A percentile compares a stretch with the other conserved stretches of the same genome.
These are phyloP conservation scores for Cosmopolites sordidus DNA, from an alignment of 2,888 invertebrate genomes.

Conservation along the genomic window DNA sequence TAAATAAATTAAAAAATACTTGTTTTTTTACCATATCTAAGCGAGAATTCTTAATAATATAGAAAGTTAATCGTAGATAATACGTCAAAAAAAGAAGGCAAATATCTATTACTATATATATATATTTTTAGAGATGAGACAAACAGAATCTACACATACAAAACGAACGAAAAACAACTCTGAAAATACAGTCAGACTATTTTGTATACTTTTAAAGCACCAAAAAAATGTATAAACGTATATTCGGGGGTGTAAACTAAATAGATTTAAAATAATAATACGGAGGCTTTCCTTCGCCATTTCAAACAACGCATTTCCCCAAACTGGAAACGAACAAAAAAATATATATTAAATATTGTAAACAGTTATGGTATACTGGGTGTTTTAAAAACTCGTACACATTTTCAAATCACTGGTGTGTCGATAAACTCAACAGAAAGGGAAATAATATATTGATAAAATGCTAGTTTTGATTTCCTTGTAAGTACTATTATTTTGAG, in stretches of 20 bases:
- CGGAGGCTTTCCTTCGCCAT: neutral
- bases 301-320: no score
- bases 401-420: constrained; percentile 10
- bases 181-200: constrained; percentile 18
- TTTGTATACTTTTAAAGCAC: constrained; percentile 31
- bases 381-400: constrained; percentile 6
- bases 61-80: constrained; percentile 17
- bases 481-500: constrained; percentile 23
- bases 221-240: constrained; percentile 35
- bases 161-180: constrained; percentile 10
- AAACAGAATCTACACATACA: neutral
- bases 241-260: constrained; percentile 10
- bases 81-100: constrained; percentile 8
- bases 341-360: neutral
- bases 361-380: constrained; percentile 18
- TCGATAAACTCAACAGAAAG: neutral
- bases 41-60: neutral
- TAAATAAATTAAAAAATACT: neutral
- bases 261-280: constrained; percentile 1
- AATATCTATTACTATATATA: no score
- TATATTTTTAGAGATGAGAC: no score
- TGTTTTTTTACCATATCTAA: neutral
- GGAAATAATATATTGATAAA: constrained; percentile 18
- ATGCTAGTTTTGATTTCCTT: constrained; percentile 16
- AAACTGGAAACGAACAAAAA: neutral